Base-by-base conservation (phyloP, 2,888 invertebrate species). In the Mycalesis mineus region DNA sequence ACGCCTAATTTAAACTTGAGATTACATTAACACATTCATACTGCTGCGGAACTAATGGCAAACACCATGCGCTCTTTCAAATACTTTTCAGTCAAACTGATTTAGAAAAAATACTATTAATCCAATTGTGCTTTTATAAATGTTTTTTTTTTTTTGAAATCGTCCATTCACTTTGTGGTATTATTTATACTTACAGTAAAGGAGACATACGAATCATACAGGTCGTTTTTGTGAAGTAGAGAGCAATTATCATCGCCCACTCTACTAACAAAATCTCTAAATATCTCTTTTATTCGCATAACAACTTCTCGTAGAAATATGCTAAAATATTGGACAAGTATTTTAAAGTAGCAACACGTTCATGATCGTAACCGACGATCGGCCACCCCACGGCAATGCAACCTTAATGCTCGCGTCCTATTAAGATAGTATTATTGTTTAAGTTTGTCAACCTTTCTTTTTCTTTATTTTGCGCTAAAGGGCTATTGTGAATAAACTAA, bases 21-120 rank as follows among this genome's bases (percentile, higher is more conserved):
- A 42, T 33, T 42, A 52, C 17, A 17, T 28, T 52, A 52, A 33
- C 52, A 31, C 52, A 42, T 42, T 33, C 42, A 52, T 33, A 52
- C 52, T 15, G 42, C 48, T 48, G 33, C 36, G 9, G 36, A 48
- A 36, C 33, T 11, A 48, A 48, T 48, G 36, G 48, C 33, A 48
- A 11, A 45, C 13, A 45, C 13, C 40, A 15, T 7, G n/a, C 50
- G 14, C 28, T n/a, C 8, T 29, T 7, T 37, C 28, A 28, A 22
- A 28, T n/a, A 15, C 7, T 6, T 33, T 33, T 6, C 9, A 6
- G 2, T 33, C 9, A 33, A 9, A 33, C 11, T 36, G 9, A 36
- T 36, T 36, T 2, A 11, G 9, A 11, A 11, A 9, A 11, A 36
- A 36, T 11, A 11, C 22, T 36, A 2, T 36, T 36, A 11, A 11